Percentiles rank a stretch among this genome's conserved stretches.
phyloP scores from a whole-genome alignment of 1,140 invertebrate genomes.

The Phthorimaea operculella region DNA sequence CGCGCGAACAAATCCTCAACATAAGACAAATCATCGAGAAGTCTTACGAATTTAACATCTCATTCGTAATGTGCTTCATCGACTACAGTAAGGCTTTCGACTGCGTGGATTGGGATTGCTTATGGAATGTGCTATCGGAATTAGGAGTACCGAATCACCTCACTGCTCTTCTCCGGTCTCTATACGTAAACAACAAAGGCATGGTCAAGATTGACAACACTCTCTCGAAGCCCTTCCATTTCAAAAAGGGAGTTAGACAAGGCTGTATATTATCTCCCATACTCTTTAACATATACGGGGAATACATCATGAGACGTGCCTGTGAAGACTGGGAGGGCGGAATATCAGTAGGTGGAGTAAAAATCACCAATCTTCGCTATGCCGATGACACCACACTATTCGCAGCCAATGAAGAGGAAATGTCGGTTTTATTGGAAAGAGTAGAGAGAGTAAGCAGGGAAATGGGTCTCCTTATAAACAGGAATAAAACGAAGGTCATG shows the following conservation, averaged over 20 bases:
- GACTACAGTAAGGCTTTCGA: slow-evolving; percentile 19
- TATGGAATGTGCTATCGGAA: slow-evolving; percentile 13
- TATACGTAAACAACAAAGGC: slow-evolving; percentile 7
- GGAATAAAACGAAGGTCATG: neutral
- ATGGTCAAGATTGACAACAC: slow-evolving; percentile 7
- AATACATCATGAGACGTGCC: slow-evolving; percentile 13
- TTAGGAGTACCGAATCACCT: slow-evolving; percentile 13
- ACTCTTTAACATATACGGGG: slow-evolving; percentile 20
- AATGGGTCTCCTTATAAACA: neutral
- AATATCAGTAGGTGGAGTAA: slow-evolving; percentile 6
- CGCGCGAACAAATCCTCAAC: slow-evolving; percentile 19
- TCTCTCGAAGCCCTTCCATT: slow-evolving; percentile 4
- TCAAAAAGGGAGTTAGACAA: slow-evolving; percentile 16
- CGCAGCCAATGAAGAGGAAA: slow-evolving; percentile 5
- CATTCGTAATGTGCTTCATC: slow-evolving; percentile 11
- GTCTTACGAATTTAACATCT: slow-evolving; percentile 11
- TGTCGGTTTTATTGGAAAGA: neutral
- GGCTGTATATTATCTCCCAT: slow-evolving; percentile 14
- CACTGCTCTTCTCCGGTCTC: slow-evolving; percentile 1
- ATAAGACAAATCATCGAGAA: slow-evolving; percentile 16
- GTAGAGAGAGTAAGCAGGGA: neutral
- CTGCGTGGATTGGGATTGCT: slow-evolving; percentile 11
- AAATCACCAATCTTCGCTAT: slow-evolving; percentile 12
- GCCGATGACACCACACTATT: slow-evolving; percentile 8
- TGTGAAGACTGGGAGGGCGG: slow-evolving; percentile 13